Evolutionary conservation across 2,113 vertebrate species (phyloP).

Genomic region (Oryzias melastigma): DNA sequence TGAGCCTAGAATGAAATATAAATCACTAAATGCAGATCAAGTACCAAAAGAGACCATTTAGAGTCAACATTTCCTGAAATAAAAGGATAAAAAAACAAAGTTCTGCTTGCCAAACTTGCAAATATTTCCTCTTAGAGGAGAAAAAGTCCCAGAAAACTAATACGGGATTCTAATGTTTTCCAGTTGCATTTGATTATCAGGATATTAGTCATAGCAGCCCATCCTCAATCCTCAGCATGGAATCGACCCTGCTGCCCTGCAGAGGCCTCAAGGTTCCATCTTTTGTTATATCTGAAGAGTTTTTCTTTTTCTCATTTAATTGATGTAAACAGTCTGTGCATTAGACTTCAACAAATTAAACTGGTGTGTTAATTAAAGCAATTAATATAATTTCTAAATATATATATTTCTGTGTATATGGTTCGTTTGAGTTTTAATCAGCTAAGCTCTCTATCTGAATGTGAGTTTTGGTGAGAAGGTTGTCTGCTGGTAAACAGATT

Average conservation of each 20-base stretch:
- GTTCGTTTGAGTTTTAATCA: no score
- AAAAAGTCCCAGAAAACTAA: constrained; percentile 37
- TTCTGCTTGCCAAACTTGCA: constrained; percentile 12
- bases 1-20: no score
- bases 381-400: neutral
- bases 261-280: constrained; percentile 1
- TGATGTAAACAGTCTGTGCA: constrained; percentile 9
- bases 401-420: no score
- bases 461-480: no score
- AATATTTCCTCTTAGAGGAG: constrained; percentile 7
- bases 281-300: no score
- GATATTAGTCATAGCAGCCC: constrained; percentile 39
- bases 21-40: no score
- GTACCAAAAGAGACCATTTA: no score
- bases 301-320: constrained; percentile 4
- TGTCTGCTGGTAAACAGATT: constrained; percentile 2
- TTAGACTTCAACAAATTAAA: constrained; percentile 33
- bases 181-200: constrained; percentile 48
- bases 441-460: no score
- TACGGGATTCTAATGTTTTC: constrained; percentile 46
- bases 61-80: no score
- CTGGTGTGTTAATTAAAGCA: constrained; percentile 18
- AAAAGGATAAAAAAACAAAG: no score
- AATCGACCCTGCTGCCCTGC: constrained; percentile 28
- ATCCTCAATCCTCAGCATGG: constrained; percentile 26